Percentiles rank a stretch among this genome's conserved stretches.
phyloP scores from a whole-genome alignment of 2,797 vertebrate species.

The Galagoides demidoff region DNA sequence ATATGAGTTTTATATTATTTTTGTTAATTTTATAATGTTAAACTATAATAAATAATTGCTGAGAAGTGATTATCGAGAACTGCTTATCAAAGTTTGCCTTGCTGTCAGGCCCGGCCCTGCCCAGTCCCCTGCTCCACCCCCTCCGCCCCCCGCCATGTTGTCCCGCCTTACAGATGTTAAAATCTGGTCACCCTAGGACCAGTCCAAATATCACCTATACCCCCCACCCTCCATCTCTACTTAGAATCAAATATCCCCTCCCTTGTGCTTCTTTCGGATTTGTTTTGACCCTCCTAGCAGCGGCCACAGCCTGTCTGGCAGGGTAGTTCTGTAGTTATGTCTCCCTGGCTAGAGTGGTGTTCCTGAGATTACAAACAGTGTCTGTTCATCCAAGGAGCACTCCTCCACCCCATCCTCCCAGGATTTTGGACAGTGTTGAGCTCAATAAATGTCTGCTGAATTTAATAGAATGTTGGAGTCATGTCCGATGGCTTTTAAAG shows the following conservation, averaged over 20 bases:
- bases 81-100: too few species aligned
- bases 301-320: background rate
- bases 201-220: background rate
- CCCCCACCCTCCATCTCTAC: background rate
- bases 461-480: background rate
- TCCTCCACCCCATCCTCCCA: background rate
- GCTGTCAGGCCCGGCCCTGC: too few species aligned
- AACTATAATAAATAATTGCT: too few species aligned
- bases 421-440: background rate
- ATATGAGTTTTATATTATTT: too few species aligned
- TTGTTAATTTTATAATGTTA: too few species aligned
- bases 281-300: background rate
- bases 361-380: background rate
- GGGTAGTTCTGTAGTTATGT: background rate
- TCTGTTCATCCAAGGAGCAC: background rate
- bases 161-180: too few species aligned
- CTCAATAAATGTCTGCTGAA: background rate
- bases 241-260: background rate
- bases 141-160: too few species aligned
- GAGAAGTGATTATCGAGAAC: too few species aligned
- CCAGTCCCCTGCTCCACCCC: too few species aligned
- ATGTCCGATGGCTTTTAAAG: background rate
- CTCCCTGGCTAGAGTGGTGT: background rate
- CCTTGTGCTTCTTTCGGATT: fast-evolving
- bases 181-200: too few species aligned